Evolutionary conservation across 2,888 invertebrate species (phyloP), one percentile per base, ranked within the genome.

Genomic region (Danaus chrysippus): DNA sequence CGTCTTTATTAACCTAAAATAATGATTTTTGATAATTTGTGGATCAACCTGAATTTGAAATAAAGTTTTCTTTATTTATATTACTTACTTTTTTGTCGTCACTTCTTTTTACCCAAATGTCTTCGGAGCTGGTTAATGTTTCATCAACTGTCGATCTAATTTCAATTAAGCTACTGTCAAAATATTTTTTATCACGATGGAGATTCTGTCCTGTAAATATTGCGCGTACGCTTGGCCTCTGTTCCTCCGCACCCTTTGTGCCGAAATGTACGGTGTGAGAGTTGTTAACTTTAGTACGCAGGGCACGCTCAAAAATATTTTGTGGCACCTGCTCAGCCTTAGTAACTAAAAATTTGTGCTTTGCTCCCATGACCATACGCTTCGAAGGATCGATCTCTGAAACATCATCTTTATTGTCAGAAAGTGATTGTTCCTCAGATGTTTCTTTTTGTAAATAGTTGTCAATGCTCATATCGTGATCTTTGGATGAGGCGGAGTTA

Each of bases 101-200:
- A 13, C 86, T 81, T 74, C 95, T 87, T 73, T 93, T 93, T 42
- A 95, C 91, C 95, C 95, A 95, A 71, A 95, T 92, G 71, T 95
- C 95, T 75, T 95, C 95, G 1, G 81, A 81, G 72, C 93, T 93
- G 54, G 94, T 81, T 0, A 93, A 92, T 52, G 92, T 87, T 70
- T 92, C 94, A 67, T 93, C 93, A n/a, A 94, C 94, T 61, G 92
- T 93, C 71, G 94, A 94, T 78, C 95, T 95, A 84, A 96, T 95
- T 84, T 95, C 96, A 73, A 96, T 94, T 70, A 96, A 89, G 68
- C 95, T 95, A 71, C 94, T 94, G 84, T 96, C 96, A 78, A 96
- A 96, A 90, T 95, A 96, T 69, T 94, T 92, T 76, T 94, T 94
- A 83, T 96, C 96, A 68, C 94, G 92, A 83, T 96, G 96, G 75